A percentile compares a stretch with the other conserved stretches of the same genome.
Evolutionary conservation across 2,797 vertebrate species (phyloP).

Genomic region (Borostomias antarcticus): DNA sequence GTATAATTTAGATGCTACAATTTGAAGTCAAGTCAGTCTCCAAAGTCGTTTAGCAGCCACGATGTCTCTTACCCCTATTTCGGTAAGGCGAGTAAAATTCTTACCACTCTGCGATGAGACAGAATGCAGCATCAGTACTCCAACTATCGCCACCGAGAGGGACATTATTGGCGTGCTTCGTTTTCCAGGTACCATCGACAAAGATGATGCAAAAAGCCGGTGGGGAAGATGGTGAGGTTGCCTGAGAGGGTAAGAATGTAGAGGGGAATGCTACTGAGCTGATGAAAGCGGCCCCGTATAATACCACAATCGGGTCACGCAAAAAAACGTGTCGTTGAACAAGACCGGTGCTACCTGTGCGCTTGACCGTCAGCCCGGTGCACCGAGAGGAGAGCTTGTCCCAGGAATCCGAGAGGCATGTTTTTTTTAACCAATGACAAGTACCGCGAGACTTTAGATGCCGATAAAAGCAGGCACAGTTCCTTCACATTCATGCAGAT

Average conservation of each 20-base stretch:
- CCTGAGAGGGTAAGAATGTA: constrained; percentile 38
- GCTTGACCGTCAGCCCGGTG: constrained; percentile 48
- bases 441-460: constrained; percentile 52
- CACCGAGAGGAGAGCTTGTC: constrained; percentile 24
- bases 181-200: constrained; percentile 64
- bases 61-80: constrained; percentile 20
- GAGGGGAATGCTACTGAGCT: constrained; percentile 15
- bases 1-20: no score
- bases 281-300: constrained; percentile 39
- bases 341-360: constrained; percentile 60
- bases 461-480: background rate
- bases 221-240: constrained; percentile 46
- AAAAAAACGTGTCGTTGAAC: constrained; percentile 50
- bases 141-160: constrained; percentile 63
- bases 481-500: no score
- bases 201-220: constrained; percentile 53
- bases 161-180: constrained; percentile 71
- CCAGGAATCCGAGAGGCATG: constrained; percentile 24
- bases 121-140: constrained; percentile 72
- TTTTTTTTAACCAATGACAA: constrained; percentile 45
- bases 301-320: constrained; percentile 48
- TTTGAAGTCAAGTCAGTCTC: constrained; percentile 1
- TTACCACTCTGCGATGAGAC: constrained; percentile 78
- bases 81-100: constrained; percentile 23
- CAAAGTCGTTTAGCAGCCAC: constrained; percentile 31